Evolutionary conservation across 2,888 invertebrate genomes (phyloP).

Genomic region (Meiosimyza decipiens): DNA sequence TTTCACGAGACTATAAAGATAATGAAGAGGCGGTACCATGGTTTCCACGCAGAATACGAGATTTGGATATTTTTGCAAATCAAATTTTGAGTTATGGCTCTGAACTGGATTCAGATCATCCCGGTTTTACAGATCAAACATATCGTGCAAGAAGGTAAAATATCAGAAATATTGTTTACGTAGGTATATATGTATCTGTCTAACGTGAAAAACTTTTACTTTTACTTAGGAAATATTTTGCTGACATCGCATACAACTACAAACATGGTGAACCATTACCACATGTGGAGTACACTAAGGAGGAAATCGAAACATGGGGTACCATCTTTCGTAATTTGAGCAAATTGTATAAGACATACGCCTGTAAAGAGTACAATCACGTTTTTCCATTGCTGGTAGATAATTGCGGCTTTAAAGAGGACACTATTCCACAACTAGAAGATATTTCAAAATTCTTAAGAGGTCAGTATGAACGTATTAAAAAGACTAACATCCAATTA

Average conservation of each 20-base stretch:
- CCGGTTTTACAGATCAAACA: conserved; percentile 94
- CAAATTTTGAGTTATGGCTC: conserved; percentile 97
- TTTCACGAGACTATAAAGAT: conserved; percentile 87
- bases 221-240: conserved; percentile 80
- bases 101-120: conserved; percentile 95
- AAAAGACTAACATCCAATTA: neutral
- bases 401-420: conserved; percentile 92
- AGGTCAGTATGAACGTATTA: conserved; percentile 71
- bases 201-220: neutral
- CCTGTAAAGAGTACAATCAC: conserved; percentile 96
- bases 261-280: conserved; percentile 94
- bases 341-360: conserved; percentile 92
- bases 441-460: conserved; percentile 96
- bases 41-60: conserved; percentile 95
- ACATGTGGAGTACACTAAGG: conserved; percentile 87
- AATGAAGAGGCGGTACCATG: conserved; percentile 91
- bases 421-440: conserved; percentile 97
- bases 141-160: conserved; percentile 78
- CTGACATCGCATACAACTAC: conserved; percentile 96
- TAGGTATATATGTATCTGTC: neutral
- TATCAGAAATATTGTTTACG: neutral
- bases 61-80: conserved; percentile 95
- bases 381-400: conserved; percentile 96
- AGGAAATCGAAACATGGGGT: conserved; percentile 93
- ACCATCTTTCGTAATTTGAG: conserved; percentile 86